Base-by-base conservation (phyloP, 2,797 vertebrate genomes). In the Gila robusta region DNA sequence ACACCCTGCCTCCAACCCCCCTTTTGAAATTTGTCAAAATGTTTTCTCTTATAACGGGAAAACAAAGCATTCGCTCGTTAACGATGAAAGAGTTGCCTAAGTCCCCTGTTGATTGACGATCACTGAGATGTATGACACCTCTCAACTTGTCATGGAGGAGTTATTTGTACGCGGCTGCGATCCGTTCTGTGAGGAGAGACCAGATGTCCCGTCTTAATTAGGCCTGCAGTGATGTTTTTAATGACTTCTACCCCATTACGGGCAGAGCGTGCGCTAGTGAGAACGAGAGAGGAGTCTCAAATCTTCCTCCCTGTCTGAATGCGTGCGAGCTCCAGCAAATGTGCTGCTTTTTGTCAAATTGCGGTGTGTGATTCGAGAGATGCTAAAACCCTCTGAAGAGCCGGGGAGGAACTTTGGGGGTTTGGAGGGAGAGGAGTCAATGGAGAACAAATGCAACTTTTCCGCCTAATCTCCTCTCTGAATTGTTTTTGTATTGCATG, bases 131-230 rank as follows among this genome's bases (percentile, higher is more conserved):
- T 95, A 94, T 95, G 95, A 96, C 95, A 95, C 94, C 94, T 94
- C 94, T 95, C 95, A 94, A 94, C 95, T 94, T 94, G 94, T 94
- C 94, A 94, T 93, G 82, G 92, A 93, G 94, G 93, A 95, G 92
- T 94, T 95, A 95, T 95, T 94, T 96, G 94, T 95, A 94, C 94
- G 94, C 94, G 88, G 89, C 93, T 92, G 92, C 90, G 88, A 94
- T 95, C 93, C 94, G 91, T 94, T 95, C 94, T 93, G 93, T 93
- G 94, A 94, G 93, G 91, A 94, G 93, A 94, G 95, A 96, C 94
- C 95, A 96, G 95, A 96, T 96, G 95, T 96, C 95, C 94, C 93
- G 88, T 95, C 94, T 95, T 96, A 96, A 96, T 96, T 96, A 96
- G 95, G 94, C 94, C 93, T 90, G 93, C 94, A 94, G 94, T 95